These are phyloP conservation scores for Takifugu ocellatus DNA, from an alignment of 2,797 vertebrate species.

Conservation along the genomic window DNA sequence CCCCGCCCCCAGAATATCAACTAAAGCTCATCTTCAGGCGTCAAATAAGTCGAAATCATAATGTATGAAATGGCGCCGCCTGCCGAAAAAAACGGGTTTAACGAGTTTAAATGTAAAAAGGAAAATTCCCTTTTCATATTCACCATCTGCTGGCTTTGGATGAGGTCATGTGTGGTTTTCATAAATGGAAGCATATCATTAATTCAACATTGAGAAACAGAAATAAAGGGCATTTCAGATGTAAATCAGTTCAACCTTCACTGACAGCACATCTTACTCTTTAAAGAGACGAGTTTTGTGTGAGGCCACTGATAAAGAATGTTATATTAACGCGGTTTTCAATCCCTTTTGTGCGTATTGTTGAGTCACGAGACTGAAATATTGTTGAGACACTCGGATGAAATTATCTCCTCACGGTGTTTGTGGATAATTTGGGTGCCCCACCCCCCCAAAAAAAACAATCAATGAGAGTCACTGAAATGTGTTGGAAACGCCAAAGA, in stretches of 20 bases:
- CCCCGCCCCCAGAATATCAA: too few species aligned
- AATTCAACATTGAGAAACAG: conserved; percentile 32
- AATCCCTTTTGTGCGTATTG: background rate
- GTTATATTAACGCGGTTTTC: background rate
- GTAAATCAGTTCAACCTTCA: conserved; percentile 4
- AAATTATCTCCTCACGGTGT: background rate
- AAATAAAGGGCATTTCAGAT: conserved; percentile 7
- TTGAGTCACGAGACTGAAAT: background rate
- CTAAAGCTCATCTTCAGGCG: background rate
- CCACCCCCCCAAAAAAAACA: too few species aligned
- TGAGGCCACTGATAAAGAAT: background rate
- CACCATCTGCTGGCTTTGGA: conserved; percentile 30
- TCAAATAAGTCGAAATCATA: background rate
- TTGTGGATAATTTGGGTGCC: background rate
- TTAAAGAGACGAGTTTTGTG: background rate
- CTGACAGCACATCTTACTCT: background rate
- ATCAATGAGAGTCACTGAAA: too few species aligned
- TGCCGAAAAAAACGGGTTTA: conserved; percentile 1
- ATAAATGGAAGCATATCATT: conserved; percentile 50
- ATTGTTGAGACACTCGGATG: background rate
- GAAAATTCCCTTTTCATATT: conserved; percentile 10
- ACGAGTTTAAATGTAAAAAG: conserved; percentile 3
- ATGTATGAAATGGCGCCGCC: conserved; percentile 24
- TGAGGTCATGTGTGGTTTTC: conserved; percentile 45
- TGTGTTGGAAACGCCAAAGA: background rate